Base-by-base conservation (phyloP, 2,888 invertebrate species). In the Ornithoptera alexandrae region DNA sequence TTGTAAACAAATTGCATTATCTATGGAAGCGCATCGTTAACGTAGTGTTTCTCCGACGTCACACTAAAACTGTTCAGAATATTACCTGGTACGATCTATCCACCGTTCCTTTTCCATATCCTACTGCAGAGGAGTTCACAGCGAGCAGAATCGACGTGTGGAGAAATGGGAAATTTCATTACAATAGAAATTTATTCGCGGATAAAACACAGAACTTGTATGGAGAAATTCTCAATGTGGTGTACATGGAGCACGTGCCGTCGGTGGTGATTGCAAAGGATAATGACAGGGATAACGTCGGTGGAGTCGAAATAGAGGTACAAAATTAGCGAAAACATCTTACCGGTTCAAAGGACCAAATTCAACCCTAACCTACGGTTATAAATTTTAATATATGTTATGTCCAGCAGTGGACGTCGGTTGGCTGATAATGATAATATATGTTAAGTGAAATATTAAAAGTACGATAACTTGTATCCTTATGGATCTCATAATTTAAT, bases 1-100 rank as follows among this genome's bases (percentile, higher is more conserved):
- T 96, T 76, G 90, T 92, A 65, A 92, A 93, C 73, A 93, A 95
- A 7, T 87, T 96, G 72, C 93, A 95, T 77, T 95, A 95, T 77
- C 83, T 97, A 18, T 97, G 97, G 97, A 95, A 95, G 72, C 93
- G 95, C 72, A 94, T 97, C 63, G 94, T 97, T 22, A 95, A 96
- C 76, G 95, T 96, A 0, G 84, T 97, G 10, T 97, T 97, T 74
- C 87, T 97, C 18, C 93, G 94, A 63, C 93, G 93, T 75, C 94
- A 94, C 77, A 86, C 77, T 64, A 85, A 86, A 75, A 70, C 65
- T 18, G 53, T 75, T 4, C 87, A 83, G 71, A 85, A 83, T 73
- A 89, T 87, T 39, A 89, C 94, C 22, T 96, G 95, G 93, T 96
- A 95, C 73, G 95, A 95, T 77, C 84, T 97, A 0, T 93, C 94